Percentiles rank a stretch among this genome's conserved stretches.
Evolutionary conservation across 2,888 invertebrate species (phyloP).

Genomic region (Meteorus cinctellus): DNA sequence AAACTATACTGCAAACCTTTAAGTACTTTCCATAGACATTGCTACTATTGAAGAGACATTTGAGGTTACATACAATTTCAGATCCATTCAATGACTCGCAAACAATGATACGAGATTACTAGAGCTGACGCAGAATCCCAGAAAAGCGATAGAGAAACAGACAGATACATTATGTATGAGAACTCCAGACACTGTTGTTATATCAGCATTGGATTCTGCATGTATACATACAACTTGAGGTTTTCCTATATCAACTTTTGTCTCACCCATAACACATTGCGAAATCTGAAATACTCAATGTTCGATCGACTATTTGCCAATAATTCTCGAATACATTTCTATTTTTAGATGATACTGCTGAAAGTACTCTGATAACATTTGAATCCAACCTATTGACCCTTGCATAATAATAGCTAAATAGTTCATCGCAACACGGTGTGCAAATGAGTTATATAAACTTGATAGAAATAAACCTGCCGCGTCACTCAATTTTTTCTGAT

Average conservation of each 20-base stretch:
- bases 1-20: background rate
- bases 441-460: background rate
- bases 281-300: background rate
- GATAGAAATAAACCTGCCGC: background rate
- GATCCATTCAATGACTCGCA: constrained; percentile 31
- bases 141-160: constrained; percentile 18
- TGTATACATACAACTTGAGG: background rate
- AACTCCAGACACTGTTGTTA: constrained; percentile 13
- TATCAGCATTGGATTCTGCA: constrained; percentile 21
- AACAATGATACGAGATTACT: constrained; percentile 33
- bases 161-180: constrained; percentile 36
- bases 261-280: background rate
- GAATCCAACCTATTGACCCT: background rate
- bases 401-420: background rate
- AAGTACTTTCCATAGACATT: background rate
- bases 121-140: constrained; percentile 21
- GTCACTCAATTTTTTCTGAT: background rate
- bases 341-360: background rate
- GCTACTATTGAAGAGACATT: background rate
- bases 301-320: background rate
- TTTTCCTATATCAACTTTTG: constrained; percentile 21
- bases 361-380: background rate
- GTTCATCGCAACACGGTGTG: background rate
- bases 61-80: constrained; percentile 4
- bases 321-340: background rate